Evolutionary conservation across 2,797 vertebrate genomes (phyloP).

Genomic region (Nyctibius grandis): DNA sequence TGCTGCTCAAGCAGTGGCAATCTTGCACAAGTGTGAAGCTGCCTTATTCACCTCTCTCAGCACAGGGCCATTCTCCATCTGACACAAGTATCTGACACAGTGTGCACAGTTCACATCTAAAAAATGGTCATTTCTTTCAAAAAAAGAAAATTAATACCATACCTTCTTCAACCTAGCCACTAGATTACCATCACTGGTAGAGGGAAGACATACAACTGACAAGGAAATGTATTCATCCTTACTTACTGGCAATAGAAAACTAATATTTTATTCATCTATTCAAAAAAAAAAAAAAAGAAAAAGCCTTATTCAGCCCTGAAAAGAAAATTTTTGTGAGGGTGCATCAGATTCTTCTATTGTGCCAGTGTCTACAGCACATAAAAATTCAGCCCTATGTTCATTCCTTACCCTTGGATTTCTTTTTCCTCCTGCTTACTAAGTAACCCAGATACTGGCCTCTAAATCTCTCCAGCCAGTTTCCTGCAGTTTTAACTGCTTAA

Average conservation of each 20-base stretch:
- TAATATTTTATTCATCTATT: not conserved
- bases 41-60: not conserved
- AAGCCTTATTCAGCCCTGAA: not conserved
- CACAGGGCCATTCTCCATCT: not conserved
- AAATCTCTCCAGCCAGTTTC: not conserved
- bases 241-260: not conserved
- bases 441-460: not conserved
- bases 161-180: not conserved
- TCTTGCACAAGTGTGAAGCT: not conserved
- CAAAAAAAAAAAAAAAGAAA: not conserved
- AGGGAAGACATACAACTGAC: not conserved
- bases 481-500: not conserved
- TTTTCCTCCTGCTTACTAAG: not conserved
- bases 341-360: not conserved
- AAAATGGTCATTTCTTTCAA: not conserved
- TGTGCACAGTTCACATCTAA: not conserved
- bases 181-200: not conserved
- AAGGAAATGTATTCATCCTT: not conserved
- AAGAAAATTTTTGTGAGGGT: not conserved
- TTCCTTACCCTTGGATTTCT: not conserved
- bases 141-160: not conserved
- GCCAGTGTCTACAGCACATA: not conserved
- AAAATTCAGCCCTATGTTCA: not conserved
- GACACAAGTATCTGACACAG: rapidly evolving
- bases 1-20: not conserved